Percentiles rank a stretch among this genome's conserved stretches.
Conservation (phyloP, 1,140 invertebrate genomes). For the Luehdorfia chinensis region DNA sequence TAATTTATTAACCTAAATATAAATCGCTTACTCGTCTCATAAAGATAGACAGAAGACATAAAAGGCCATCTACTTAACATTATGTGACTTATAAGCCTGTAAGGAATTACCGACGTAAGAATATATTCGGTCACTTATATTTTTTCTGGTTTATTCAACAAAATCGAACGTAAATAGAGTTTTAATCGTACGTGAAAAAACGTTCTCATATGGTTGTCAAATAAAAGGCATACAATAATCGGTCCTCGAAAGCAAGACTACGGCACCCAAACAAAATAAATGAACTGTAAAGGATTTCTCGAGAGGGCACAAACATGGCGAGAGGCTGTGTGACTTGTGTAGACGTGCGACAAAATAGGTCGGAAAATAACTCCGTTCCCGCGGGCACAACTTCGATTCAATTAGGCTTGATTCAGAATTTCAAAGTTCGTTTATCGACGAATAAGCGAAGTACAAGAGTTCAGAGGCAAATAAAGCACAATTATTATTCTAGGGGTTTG, state of each 20-base stretch:
- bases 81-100: no score
- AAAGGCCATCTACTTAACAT: no score
- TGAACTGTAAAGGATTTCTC: slow-evolving; percentile 67
- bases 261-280: slow-evolving; percentile 52
- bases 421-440: slow-evolving; percentile 67
- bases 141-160: no score
- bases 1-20: no score
- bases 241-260: slow-evolving; percentile 28
- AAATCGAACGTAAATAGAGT: no score
- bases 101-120: no score
- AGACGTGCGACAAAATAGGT: slow-evolving; percentile 62
- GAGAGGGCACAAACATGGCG: slow-evolving; percentile 50
- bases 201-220: not conserved
- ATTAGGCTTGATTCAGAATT: slow-evolving; percentile 71
- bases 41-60: no score
- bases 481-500: slow-evolving; percentile 34
- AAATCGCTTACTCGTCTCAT: no score
- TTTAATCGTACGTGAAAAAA: no score
- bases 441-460: slow-evolving; percentile 28
- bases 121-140: no score
- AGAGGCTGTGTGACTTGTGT: slow-evolving; percentile 42
- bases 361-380: slow-evolving; percentile 69
- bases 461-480: slow-evolving; percentile 42
- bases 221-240: slow-evolving; percentile 10
- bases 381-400: slow-evolving; percentile 62